phyloP scores from a whole-genome alignment of 2,888 invertebrate species.

The Drosophila setosimentum region DNA sequence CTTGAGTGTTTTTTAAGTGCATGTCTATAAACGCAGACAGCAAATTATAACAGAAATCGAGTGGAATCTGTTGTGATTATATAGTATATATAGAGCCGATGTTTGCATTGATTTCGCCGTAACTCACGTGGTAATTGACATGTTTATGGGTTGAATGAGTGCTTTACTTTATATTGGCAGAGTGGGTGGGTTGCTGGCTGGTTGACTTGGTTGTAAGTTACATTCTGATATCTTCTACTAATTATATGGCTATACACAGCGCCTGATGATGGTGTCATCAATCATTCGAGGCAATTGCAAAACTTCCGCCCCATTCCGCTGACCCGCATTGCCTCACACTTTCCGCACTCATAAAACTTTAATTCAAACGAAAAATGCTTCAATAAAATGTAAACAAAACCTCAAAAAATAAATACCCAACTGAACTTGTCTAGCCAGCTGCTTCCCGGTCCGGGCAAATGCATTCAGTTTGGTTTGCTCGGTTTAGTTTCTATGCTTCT shows the following conservation, averaged over 20 bases:
- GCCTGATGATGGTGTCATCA: conserved; percentile 55
- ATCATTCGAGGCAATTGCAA: conserved; percentile 67
- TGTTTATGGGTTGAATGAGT: conserved; percentile 67
- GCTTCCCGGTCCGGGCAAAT: conserved; percentile 26
- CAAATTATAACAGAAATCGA: conserved; percentile 66
- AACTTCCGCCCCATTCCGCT: conserved; percentile 63
- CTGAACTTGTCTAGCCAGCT: conserved; percentile 52
- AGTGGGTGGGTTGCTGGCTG: not conserved
- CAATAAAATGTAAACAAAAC: conserved; percentile 64
- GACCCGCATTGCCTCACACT: conserved; percentile 54
- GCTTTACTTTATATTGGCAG: conserved; percentile 37
- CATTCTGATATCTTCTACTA: conserved; percentile 46
- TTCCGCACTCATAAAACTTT: conserved; percentile 57
- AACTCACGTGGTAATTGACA: conserved; percentile 78
- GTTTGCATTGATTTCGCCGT: conserved; percentile 73
- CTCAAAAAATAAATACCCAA: conserved; percentile 14
- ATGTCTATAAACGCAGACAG: conserved; percentile 72
- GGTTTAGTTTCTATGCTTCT: conserved; percentile 22
- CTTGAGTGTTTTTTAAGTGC: conserved; percentile 79
- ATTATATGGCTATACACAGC: conserved; percentile 44
- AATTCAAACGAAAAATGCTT: conserved; percentile 62
- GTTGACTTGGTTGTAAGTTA: not conserved
- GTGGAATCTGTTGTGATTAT: conserved; percentile 39
- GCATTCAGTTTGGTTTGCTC: conserved; percentile 32
- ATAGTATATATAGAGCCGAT: conserved; percentile 14